Evolutionary conservation across 2,113 vertebrate genomes (phyloP), one percentile per base, ranked within the genome.

Genomic region (Dasyornis broadbenti): DNA sequence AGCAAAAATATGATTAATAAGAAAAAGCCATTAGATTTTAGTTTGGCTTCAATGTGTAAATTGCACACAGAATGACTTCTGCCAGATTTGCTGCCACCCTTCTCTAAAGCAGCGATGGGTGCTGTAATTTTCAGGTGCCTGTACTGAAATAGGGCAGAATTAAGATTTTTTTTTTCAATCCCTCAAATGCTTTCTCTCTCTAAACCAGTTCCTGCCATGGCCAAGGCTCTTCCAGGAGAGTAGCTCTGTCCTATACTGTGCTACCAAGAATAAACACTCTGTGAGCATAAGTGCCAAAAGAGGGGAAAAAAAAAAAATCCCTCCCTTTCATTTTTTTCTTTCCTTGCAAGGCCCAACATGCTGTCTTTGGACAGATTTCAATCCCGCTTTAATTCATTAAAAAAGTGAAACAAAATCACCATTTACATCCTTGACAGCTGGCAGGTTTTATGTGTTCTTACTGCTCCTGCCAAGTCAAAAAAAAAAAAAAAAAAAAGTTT

Each of bases 301-400:
- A 97, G 94, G n/a, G n/a, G n/a, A 91, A 45, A 96, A 91, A 79
- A 97, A 71, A 97, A 98, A 98, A 98, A 97, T 96, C 93, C 93
- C 86, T 92, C 89, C 93, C 96, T 98, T 98, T 98, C 95, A 96
- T 98, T 98, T 95, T 90, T 96, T 97, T 97, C 94, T 97, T 97
- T 95, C 96, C 90, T 97, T 97, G 98, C 98, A 98, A 98, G 98
- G 97, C 98, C 97, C 98, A 99, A 98, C 98, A 98, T 97, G 98
- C 98, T 98, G 97, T 95, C 98, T 98, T 98, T 99, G 99, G 98
- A 98, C 84, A 61, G 69, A 92, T 97, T 99, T 99, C 98, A 99
- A 98, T 97, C 95, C 96, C 94, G 95, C 97, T 98, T 98, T 98
- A 98, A 98, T 98, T 99, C 97, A 98, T 98, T 96, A 95, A 94